Base-by-base conservation (phyloP, 1,140 invertebrate genomes). In the Hyphantria cunea region DNA sequence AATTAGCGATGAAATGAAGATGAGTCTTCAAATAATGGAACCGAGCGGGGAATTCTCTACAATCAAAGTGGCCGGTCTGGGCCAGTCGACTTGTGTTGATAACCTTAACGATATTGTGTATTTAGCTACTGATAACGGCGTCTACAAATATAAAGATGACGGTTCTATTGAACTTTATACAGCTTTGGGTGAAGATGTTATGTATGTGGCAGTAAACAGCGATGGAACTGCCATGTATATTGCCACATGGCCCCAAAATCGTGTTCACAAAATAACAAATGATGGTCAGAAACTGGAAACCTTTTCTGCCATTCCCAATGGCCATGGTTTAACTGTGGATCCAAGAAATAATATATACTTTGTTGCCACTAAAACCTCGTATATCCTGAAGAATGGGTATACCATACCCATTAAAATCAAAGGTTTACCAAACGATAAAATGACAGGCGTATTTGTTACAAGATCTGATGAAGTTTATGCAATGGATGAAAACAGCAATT, bases 21-120 rank as follows among this genome's bases (percentile, higher is more conserved):
- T 90, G 85, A 80, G 68, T n/a, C 60, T 89, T 0, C 81, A 85
- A 76, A 63, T 86, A 0, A 15, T 90, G 59, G 70, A 70, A 33
- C 68, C 78, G 0, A 83, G 75, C 25, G 80, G 80, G 0, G 83
- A 88, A 55, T 39, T 74, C 0, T 82, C 84, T 39, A 69, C 69
- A 1, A 81, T 90, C 0, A 87, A 86, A 84, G 79, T 85, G 0
- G 71, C 82, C 0, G 84, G 81, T 0, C 54, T 89, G 9, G 86
- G 86, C 31, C 86, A 89, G 42, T 89, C 86, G 7, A 82, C 80
- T 8, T 74, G 76, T 4, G 78, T 89, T 25, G 88, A 89, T 80
- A 89, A 90, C 78, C 72, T 84, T 25, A 90, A 90, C 55, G 84
- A 89, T 70, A 82, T 88, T 12, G 80, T 89, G 0, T 90, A 90